These are phyloP conservation scores for Ricordea florida DNA, from an alignment of 92 coral and sea anemone genomes.

Conservation along the genomic window DNA sequence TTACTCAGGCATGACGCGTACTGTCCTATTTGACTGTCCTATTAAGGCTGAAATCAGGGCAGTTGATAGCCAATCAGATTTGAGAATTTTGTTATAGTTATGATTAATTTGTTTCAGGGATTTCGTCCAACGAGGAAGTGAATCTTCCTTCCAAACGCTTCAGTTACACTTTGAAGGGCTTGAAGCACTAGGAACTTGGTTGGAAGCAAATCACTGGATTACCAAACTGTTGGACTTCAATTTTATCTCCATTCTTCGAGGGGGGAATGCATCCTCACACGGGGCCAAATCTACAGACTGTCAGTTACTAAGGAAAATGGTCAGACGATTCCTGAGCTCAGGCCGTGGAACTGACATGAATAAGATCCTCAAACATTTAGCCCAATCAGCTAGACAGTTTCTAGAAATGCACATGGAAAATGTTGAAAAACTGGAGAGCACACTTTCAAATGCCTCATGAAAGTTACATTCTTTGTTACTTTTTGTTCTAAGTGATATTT, in stretches of 20 bases:
- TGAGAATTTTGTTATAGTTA: too few relatives aligned
- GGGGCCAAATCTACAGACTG: constrained; percentile 32
- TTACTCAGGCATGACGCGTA: too few relatives aligned
- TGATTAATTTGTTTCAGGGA: constrained; percentile 22
- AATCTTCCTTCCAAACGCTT: constrained; percentile 50
- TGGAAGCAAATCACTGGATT: constrained; percentile 56
- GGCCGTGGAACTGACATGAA: constrained; percentile 63
- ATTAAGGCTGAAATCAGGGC: too few relatives aligned
- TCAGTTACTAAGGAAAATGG: constrained; percentile 57
- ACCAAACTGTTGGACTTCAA: constrained; percentile 49
- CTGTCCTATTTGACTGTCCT: too few relatives aligned
- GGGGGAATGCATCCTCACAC: constrained; percentile 26
- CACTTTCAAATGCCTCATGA: neutral
- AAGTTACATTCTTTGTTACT: too few relatives aligned
- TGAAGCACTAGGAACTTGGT: constrained; percentile 62
- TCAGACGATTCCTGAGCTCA: constrained; percentile 53
- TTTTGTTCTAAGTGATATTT: too few relatives aligned
- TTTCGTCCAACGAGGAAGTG: constrained; percentile 56
- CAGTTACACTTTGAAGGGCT: constrained; percentile 74
- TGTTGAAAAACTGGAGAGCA: constrained; percentile 24
- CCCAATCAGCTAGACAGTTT: constrained; percentile 53
- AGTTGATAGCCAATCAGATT: too few relatives aligned
- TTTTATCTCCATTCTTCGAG: constrained; percentile 55
- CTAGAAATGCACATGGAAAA: constrained; percentile 19
- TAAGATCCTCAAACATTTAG: constrained; percentile 54